Evolutionary conservation across 2,113 vertebrate species (phyloP).

Genomic region (Isichthys henryi): DNA sequence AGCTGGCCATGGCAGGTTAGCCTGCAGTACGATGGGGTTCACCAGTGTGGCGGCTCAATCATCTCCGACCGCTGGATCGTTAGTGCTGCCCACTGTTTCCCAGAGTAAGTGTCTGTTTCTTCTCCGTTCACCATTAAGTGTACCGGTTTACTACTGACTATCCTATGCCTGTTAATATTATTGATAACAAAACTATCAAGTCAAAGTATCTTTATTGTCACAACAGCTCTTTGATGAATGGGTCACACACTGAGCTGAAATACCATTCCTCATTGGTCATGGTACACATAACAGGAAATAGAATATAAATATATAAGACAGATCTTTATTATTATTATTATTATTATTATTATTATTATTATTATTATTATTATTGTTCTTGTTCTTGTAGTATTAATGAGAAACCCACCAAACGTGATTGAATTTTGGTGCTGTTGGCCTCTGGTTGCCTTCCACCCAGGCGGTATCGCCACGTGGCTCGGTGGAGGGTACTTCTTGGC

Average conservation of each 20-base stretch:
- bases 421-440: not conserved
- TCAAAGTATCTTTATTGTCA: not conserved
- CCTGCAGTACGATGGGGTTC: slow-evolving; percentile 71
- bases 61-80: slow-evolving; percentile 80
- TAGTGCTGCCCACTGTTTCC: slow-evolving; percentile 83
- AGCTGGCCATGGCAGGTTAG: slow-evolving; percentile 88
- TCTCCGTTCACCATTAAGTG: not conserved
- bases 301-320: not conserved
- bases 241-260: not conserved
- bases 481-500: slow-evolving; percentile 74
- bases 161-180: not conserved
- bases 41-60: slow-evolving; percentile 80
- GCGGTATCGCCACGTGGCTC: slow-evolving; percentile 64
- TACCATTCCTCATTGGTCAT: not conserved
- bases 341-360: too few species aligned
- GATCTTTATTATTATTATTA: not conserved
- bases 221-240: not conserved
- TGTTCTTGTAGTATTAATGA: not conserved
- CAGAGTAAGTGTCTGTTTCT: slow-evolving; percentile 62
- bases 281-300: not conserved
- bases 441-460: slow-evolving; percentile 39
- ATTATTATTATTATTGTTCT: not conserved
- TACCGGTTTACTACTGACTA: not conserved
- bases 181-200: not conserved
- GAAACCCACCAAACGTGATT: not conserved